Conservation (phyloP, 2,797 vertebrate species). For the Myotis myotis region DNA sequence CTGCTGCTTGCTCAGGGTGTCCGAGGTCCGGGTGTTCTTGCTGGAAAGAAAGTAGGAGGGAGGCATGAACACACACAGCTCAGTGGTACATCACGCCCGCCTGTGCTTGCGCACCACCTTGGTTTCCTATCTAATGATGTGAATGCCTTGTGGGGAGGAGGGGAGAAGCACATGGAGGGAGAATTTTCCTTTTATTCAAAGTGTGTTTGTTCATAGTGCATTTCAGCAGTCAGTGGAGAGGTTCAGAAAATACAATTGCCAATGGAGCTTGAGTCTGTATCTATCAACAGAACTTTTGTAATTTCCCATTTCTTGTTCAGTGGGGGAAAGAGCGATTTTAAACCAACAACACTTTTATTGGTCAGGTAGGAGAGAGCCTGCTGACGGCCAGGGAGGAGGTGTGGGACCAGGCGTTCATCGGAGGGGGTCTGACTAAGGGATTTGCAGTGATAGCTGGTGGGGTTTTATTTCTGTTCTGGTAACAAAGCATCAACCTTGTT, state of each 20-base stretch:
- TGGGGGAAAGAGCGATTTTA: neutral
- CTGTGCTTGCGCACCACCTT: neutral
- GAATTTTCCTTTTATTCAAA: neutral
- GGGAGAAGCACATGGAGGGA: too few relatives aligned
- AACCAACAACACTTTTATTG: neutral
- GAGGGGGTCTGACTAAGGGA: neutral
- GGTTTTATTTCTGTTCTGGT: conserved; percentile 25
- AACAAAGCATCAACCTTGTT: conserved; percentile 69
- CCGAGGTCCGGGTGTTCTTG: conserved; percentile 97
- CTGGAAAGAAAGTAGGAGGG: conserved; percentile 81
- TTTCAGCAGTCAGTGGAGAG: neutral
- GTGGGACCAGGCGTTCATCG: neutral
- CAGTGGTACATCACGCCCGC: neutral
- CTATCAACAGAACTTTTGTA: neutral
- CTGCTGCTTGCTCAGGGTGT: conserved; percentile 97
- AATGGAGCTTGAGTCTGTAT: neutral
- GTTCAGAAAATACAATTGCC: conserved; percentile 3
- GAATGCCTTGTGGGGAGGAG: neutral
- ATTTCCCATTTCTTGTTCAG: neutral
- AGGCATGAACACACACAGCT: neutral
- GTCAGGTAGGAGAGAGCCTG: neutral
- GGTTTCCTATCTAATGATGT: neutral
- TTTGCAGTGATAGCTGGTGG: neutral
- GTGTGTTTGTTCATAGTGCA: conserved; percentile 17
- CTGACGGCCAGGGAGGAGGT: neutral